phyloP scores from a whole-genome alignment of 1,140 invertebrate species.

The Melitaea cinxia region DNA sequence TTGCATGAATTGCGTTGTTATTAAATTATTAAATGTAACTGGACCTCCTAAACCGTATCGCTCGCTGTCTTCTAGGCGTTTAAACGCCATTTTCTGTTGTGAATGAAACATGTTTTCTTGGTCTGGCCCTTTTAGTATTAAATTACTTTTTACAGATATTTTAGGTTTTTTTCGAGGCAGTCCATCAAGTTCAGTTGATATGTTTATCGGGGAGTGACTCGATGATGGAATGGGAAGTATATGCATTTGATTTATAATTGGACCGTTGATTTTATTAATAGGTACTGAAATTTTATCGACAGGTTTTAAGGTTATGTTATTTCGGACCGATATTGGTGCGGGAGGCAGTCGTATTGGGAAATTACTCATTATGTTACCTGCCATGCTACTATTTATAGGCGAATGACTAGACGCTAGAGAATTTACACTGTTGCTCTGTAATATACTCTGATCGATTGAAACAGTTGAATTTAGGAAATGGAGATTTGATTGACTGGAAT shows the following conservation, averaged over 20 bases:
- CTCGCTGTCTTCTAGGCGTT: conserved; percentile 68
- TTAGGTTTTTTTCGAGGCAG: conserved; percentile 77
- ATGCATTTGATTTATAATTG: conserved; percentile 73
- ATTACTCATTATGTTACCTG: conserved; percentile 71
- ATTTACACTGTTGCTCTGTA: conserved; percentile 60
- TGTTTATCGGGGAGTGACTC: conserved; percentile 68
- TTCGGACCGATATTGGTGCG: conserved; percentile 54
- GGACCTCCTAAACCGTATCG: conserved; percentile 63
- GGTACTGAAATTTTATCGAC: conserved; percentile 67
- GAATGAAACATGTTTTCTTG: conserved; percentile 76
- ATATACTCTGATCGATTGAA: conserved; percentile 61
- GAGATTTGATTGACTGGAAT: conserved; percentile 54
- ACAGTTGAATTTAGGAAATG: conserved; percentile 64
- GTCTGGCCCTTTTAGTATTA: conserved; percentile 78
- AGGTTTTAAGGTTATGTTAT: conserved; percentile 68
- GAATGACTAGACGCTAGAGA: conserved; percentile 56
- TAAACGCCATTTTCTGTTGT: conserved; percentile 76
- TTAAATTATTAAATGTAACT: conserved; percentile 74
- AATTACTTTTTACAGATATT: conserved; percentile 80
- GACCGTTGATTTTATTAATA: conserved; percentile 64
- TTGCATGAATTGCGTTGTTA: conserved; percentile 75
- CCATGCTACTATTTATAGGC: conserved; percentile 52
- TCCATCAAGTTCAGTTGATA: conserved; percentile 56
- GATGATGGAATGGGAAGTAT: conserved; percentile 69
- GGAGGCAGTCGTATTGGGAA: conserved; percentile 70